Conservation (phyloP, 2,113 vertebrate genomes). For the Boulengeromyrus knoepffleri region DNA sequence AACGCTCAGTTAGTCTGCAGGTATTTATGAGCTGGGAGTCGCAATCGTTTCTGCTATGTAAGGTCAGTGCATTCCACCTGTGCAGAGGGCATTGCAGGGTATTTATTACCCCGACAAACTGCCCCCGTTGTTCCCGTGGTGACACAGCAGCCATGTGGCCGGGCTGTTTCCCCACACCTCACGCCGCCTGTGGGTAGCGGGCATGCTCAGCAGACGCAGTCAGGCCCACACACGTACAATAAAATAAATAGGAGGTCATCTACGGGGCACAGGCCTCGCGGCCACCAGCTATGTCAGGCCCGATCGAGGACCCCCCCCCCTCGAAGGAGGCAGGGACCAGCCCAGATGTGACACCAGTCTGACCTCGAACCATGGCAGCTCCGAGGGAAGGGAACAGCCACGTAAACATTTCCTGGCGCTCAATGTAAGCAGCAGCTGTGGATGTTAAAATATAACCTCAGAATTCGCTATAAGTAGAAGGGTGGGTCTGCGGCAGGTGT, state of each 20-base stretch:
- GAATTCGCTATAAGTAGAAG: neutral
- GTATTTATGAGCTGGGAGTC: neutral
- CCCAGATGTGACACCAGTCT: neutral
- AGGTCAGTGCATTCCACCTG: constrained; percentile 11
- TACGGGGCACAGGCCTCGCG: neutral
- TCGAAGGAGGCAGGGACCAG: neutral
- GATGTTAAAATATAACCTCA: neutral
- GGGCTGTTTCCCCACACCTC: constrained; percentile 36
- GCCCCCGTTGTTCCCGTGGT: neutral
- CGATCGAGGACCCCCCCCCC: neutral
- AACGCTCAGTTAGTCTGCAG: neutral
- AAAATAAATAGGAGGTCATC: neutral
- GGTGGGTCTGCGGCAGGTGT: neutral
- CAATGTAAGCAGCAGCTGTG: neutral
- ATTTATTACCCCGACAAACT: neutral
- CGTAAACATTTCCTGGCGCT: neutral
- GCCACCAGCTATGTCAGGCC: neutral
- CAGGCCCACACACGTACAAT: constrained; percentile 28
- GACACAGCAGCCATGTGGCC: too few species aligned
- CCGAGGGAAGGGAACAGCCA: neutral
- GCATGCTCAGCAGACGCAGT: neutral
- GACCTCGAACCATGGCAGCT: neutral
- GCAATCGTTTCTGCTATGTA: neutral
- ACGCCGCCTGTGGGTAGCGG: neutral
- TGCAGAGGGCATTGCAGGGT: neutral